phyloP scores from a whole-genome alignment of 2,888 invertebrate species.

The Drosophila anomelani region DNA sequence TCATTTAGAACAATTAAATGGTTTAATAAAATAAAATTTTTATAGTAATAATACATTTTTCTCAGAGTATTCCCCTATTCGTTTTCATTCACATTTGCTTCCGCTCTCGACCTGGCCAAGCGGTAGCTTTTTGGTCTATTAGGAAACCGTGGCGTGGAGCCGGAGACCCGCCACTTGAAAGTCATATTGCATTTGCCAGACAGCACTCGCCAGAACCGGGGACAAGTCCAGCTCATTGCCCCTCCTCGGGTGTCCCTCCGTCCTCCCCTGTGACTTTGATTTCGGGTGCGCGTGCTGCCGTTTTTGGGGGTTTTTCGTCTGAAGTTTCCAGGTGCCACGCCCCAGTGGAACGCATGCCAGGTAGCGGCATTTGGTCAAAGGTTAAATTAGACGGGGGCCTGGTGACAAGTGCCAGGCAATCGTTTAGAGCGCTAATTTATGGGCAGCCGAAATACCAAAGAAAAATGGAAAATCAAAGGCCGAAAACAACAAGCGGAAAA shows the following conservation, averaged over 20 bases:
- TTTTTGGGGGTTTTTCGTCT: slow-evolving; percentile 11
- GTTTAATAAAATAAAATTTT: too few relatives aligned
- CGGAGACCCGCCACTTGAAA: slow-evolving; percentile 53
- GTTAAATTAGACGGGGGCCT: slow-evolving; percentile 74
- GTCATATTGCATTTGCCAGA: slow-evolving; percentile 71
- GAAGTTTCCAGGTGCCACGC: slow-evolving; percentile 58
- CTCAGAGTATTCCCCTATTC: slow-evolving; percentile 33
- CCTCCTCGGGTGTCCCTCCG: not conserved
- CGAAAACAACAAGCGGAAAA: slow-evolving; percentile 28
- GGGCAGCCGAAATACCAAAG: slow-evolving; percentile 36
- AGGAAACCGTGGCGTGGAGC: slow-evolving; percentile 64
- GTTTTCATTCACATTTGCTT: slow-evolving; percentile 10
- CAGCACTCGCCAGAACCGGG: slow-evolving; percentile 49
- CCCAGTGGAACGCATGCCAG: slow-evolving; percentile 53
- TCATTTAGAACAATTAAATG: too few relatives aligned
- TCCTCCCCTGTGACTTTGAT: slow-evolving; percentile 52
- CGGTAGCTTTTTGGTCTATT: slow-evolving; percentile 74
- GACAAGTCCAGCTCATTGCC: slow-evolving; percentile 39
- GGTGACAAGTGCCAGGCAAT: slow-evolving; percentile 78
- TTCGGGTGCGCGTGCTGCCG: slow-evolving; percentile 70
- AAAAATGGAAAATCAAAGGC: slow-evolving; percentile 26
- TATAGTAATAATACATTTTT: not conserved
- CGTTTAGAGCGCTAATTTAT: slow-evolving; percentile 77
- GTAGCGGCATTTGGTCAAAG: slow-evolving; percentile 79
- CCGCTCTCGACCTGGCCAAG: slow-evolving; percentile 65